Evolutionary conservation across 1,140 invertebrate species (phyloP).

Genomic region (Eulimnadia texana): DNA sequence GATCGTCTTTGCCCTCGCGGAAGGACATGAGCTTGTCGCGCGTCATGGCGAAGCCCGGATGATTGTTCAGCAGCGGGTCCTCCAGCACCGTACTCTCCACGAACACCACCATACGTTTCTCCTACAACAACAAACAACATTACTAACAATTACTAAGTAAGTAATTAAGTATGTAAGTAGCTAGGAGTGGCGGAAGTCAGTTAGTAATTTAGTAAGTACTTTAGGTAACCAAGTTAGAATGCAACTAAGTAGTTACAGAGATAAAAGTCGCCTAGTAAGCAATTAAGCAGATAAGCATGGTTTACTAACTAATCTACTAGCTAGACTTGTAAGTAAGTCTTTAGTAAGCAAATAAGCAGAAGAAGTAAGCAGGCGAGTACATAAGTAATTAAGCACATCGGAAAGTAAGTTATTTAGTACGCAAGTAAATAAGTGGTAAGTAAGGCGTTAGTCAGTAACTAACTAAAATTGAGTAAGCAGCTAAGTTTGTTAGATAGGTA

Average conservation of each 20-base stretch:
- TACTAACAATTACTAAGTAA: neutral
- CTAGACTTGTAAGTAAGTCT: too few species aligned
- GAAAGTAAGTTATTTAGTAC: too few species aligned
- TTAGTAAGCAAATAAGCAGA: neutral
- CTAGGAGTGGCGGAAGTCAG: neutral
- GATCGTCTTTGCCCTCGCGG: constrained; percentile 57
- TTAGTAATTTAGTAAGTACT: neutral
- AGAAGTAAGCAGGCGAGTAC: neutral
- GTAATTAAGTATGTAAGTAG: neutral
- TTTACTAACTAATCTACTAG: too few species aligned
- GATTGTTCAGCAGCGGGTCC: constrained; percentile 53
- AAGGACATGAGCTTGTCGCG: constrained; percentile 79
- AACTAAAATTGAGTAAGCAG: constrained; percentile 7
- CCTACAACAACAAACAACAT: constrained; percentile 37
- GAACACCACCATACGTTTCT: constrained; percentile 87
- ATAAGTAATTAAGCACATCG: neutral
- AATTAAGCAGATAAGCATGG: too few species aligned
- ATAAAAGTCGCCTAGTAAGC: too few species aligned
- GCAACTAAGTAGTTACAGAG: too few species aligned
- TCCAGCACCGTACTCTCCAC: constrained; percentile 79
- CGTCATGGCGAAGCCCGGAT: constrained; percentile 50
- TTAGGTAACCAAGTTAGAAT: too few species aligned
- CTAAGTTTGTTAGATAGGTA: neutral
- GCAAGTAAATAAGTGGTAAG: too few species aligned
- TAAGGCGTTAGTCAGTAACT: too few species aligned